These are phyloP conservation scores for Montifringilla adamsi DNA, from an alignment of 2,113 vertebrate species.

Conservation along the genomic window DNA sequence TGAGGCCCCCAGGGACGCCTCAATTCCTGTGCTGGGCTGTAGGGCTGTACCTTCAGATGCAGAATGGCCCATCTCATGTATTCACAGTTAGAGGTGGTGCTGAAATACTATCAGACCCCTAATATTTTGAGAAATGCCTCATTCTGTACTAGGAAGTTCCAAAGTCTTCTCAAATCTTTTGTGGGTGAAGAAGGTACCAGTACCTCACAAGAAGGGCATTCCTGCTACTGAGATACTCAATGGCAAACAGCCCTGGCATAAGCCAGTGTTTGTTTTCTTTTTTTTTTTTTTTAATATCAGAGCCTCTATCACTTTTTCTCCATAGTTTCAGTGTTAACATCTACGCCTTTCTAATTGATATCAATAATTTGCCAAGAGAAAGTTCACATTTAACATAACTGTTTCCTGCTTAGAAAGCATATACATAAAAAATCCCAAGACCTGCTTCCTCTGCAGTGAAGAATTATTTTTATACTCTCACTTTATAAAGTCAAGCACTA, in stretches of 20 bases:
- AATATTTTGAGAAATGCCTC: background rate
- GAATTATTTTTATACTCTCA: background rate
- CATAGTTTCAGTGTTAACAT: fast-evolving
- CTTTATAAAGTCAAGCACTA: background rate
- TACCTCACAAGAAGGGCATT: fast-evolving
- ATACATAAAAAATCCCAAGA: background rate
- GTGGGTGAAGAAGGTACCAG: background rate
- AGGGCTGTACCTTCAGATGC: background rate
- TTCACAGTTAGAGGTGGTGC: background rate
- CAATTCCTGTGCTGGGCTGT: fast-evolving
- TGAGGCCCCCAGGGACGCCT: background rate
- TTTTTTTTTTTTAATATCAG: background rate
- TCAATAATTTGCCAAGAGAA: background rate
- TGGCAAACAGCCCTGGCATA: background rate
- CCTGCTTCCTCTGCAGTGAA: background rate
- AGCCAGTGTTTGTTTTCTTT: background rate
- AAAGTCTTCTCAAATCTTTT: background rate
- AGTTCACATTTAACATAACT: background rate
- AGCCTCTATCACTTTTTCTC: background rate
- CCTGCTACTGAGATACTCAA: background rate
- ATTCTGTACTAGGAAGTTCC: background rate
- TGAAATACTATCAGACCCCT: background rate
- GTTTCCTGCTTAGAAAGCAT: background rate
- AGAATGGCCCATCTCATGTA: background rate
- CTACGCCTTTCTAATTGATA: background rate